phyloP scores from a whole-genome alignment of 2,888 invertebrate genomes.

The Drosophila anomelani region DNA sequence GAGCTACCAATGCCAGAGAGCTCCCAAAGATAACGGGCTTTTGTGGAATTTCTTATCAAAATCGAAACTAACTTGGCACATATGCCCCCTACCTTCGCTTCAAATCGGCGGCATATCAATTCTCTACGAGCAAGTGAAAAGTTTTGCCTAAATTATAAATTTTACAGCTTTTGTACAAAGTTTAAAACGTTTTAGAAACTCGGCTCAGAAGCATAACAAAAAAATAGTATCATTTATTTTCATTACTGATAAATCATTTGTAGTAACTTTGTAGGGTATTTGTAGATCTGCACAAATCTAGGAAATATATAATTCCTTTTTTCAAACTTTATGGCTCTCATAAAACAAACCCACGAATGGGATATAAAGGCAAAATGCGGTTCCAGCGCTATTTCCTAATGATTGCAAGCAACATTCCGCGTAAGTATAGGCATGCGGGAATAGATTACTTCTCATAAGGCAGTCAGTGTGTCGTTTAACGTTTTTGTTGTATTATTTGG shows the following conservation, averaged over 20 bases:
- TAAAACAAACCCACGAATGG: constrained; percentile 25
- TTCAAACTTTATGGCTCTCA: constrained; percentile 6
- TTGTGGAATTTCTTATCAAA: constrained; percentile 73
- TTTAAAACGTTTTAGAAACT: too few relatives aligned
- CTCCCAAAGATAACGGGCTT: constrained; percentile 44
- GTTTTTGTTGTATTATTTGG: not conserved
- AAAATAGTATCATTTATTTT: too few relatives aligned
- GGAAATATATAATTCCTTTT: constrained; percentile 21
- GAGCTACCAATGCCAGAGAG: constrained; percentile 49
- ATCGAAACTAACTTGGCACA: constrained; percentile 62
- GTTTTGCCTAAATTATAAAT: not conserved
- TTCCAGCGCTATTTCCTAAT: constrained; percentile 8
- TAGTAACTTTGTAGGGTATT: constrained; percentile 9
- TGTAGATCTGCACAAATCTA: not conserved
- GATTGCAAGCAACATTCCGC: constrained; percentile 12
- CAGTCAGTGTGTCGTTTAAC: not conserved
- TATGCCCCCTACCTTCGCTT: constrained; percentile 44
- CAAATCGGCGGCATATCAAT: constrained; percentile 48
- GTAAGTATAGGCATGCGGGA: not conserved
- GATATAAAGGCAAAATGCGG: constrained; percentile 14
- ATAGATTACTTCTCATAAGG: not conserved
- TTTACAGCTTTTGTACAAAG: not conserved
- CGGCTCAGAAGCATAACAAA: too few relatives aligned
- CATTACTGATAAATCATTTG: too few relatives aligned
- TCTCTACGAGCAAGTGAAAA: not conserved